These are phyloP conservation scores for Tylochromis polylepis DNA, from an alignment of 2,113 vertebrate species.

Conservation along the genomic window DNA sequence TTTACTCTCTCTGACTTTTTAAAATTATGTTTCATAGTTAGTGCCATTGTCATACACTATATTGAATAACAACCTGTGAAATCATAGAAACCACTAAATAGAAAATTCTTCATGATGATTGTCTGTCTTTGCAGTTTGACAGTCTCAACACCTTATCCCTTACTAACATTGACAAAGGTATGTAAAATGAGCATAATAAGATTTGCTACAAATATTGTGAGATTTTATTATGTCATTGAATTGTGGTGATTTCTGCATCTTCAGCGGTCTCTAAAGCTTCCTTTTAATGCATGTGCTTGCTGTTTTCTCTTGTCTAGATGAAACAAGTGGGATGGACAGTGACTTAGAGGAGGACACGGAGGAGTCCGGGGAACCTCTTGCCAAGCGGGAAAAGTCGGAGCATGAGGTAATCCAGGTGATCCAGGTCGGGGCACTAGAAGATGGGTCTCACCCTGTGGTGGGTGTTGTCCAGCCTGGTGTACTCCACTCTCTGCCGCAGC, in stretches of 20 bases:
- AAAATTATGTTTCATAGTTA: background rate
- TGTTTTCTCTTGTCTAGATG: constrained; percentile 52
- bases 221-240: background rate
- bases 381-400: constrained; percentile 74
- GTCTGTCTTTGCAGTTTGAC: constrained; percentile 79
- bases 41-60: background rate
- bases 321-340: constrained; percentile 76
- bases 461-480: constrained; percentile 72
- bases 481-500: constrained; percentile 67
- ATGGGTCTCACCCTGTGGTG: constrained; percentile 72
- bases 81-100: background rate
- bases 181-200: background rate
- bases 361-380: constrained; percentile 69
- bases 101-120: background rate
- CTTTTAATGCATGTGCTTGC: background rate
- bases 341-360: constrained; percentile 75
- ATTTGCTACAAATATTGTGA: background rate
- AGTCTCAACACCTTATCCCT: constrained; percentile 87
- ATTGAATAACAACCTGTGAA: background rate
- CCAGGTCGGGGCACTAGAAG: constrained; percentile 73
- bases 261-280: background rate
- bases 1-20: background rate
- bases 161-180: constrained; percentile 90
- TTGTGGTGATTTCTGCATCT: background rate
- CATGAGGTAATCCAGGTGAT: constrained; percentile 77